Conservation (phyloP, 1,140 invertebrate species). For the Drepana arcuata region DNA sequence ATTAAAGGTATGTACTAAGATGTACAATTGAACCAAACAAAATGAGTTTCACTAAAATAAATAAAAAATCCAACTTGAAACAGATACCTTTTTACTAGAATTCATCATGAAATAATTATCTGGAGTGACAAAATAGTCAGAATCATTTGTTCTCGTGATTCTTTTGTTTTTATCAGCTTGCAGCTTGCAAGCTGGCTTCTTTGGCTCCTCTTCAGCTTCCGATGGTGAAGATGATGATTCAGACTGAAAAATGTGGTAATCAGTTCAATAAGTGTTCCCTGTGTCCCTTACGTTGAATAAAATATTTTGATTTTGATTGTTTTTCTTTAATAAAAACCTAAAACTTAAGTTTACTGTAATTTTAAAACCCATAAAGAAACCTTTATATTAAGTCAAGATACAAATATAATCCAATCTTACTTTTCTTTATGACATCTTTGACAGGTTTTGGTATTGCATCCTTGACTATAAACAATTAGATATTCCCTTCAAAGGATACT, state of each 20-base stretch:
- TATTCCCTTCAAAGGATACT: neutral
- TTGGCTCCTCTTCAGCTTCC: constrained; percentile 26
- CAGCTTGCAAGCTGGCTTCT: constrained; percentile 12
- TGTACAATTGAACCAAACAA: too few relatives aligned
- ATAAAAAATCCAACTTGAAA: too few relatives aligned
- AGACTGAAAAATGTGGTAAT: constrained; percentile 23
- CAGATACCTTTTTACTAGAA: constrained; percentile 73
- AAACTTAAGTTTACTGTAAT: too few relatives aligned
- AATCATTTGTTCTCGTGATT: constrained; percentile 37
- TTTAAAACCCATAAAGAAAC: too few relatives aligned
- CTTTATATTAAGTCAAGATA: constrained; percentile 1
- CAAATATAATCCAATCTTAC: constrained; percentile 27
- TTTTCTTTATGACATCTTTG: constrained; percentile 52
- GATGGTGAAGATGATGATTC: constrained; percentile 21
- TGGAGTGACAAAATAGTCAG: constrained; percentile 74
- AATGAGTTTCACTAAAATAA: too few relatives aligned
- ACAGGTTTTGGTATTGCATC: constrained; percentile 44
- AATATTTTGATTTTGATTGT: too few relatives aligned
- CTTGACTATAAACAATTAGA: constrained; percentile 9
- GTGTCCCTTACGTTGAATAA: too few relatives aligned
- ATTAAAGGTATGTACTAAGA: too few relatives aligned
- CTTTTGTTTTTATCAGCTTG: constrained; percentile 18
- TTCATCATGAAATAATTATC: constrained; percentile 78
- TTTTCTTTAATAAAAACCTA: too few relatives aligned
- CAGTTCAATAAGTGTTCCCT: too few relatives aligned